Base-by-base conservation (phyloP, 1,140 invertebrate species). In the Eupeodes corollae region DNA sequence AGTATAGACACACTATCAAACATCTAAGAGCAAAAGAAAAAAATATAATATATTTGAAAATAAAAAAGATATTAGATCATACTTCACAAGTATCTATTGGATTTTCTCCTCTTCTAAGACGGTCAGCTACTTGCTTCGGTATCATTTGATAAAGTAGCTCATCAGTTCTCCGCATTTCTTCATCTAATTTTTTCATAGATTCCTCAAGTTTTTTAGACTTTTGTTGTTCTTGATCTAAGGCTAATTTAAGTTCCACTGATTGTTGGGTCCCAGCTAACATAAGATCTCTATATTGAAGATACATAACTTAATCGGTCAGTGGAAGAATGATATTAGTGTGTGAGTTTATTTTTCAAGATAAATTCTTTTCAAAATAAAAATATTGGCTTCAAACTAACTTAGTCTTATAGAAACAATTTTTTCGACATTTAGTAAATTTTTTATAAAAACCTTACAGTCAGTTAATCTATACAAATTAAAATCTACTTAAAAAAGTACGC, bases 101-200 rank as follows among this genome's bases (percentile, higher is more conserved):
- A 60, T 88, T 91, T 69, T 94, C 91, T 19, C 95, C 94, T 45
- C 84, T 85, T 49, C 93, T 72, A 15, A 98, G 72, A 48, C 91
- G 75, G 70, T 97, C 91, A 0, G 93, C 92, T 1, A 96, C 91
- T 67, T 91, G 86, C 70, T 95, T 96, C 6, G 94, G 95, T 74
- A 98, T 96, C 93, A 98, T 97, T 72, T 98, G 94, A 69, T 98
- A 98, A 0, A 98, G 70, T 1, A 98, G 71, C 52, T 95, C 90
- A 61, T 98, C 93, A 0, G 94, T 98, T 47, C 91, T 75, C 57
- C 85, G 84, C 91, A 96, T 97, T 68, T 98, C 93, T 49, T 89
- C 84, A 61, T 98, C 91, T 52, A 98, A 67, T 69, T 94, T 93
- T 51, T 83, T 76, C 91, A 98, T 97, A 0, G 90, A 95, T 57